Evolutionary conservation across 2,113 vertebrate genomes (phyloP).

Genomic region (Taxidea taxus): DNA sequence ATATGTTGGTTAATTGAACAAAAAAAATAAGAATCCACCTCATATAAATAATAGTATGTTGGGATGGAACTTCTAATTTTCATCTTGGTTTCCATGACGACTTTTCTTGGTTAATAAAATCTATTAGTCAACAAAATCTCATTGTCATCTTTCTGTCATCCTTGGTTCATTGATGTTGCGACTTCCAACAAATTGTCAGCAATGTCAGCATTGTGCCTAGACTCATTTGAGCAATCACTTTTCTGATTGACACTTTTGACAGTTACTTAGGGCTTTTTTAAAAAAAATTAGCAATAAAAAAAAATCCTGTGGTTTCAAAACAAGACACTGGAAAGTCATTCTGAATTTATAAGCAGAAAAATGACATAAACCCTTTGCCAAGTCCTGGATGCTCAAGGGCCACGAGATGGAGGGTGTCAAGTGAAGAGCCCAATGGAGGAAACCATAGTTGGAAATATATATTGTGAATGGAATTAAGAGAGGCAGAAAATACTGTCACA

Average conservation of each 20-base stretch:
- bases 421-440: accelerated
- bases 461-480: background rate
- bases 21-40: background rate
- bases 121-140: background rate
- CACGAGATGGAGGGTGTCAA: too few species aligned
- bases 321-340: background rate
- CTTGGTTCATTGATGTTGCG: background rate
- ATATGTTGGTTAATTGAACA: background rate
- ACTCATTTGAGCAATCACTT: background rate
- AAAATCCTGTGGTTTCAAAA: background rate
- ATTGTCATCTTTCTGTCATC: background rate
- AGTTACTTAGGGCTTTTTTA: background rate
- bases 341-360: background rate
- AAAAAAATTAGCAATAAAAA: background rate
- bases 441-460: too few species aligned
- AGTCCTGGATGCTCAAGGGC: accelerated
- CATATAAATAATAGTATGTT: background rate
- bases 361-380: background rate
- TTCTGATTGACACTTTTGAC: background rate
- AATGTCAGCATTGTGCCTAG: background rate
- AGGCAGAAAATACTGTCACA: background rate
- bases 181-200: background rate
- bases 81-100: background rate
- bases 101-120: background rate
- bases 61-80: background rate